Base-by-base conservation (phyloP, 2,888 invertebrate genomes). In the Drosophila emarginata region DNA sequence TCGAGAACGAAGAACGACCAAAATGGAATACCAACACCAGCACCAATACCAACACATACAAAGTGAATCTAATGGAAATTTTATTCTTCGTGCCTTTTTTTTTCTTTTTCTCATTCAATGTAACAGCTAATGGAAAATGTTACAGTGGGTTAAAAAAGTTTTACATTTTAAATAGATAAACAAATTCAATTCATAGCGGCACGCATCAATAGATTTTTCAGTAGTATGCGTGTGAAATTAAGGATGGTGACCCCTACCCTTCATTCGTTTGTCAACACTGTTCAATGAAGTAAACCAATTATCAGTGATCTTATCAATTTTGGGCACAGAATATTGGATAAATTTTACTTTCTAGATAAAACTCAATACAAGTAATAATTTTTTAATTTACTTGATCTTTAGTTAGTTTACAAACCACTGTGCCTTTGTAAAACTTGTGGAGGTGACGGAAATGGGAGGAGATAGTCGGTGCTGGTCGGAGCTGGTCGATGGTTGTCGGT, bases 1-100 rank as follows among this genome's bases (percentile, higher is more conserved):
- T 68, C 72, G 65, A 77, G 79, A 78, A 69, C 72, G 62, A 65
- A 77, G 79, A 78, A 69, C 72, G 61, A 65, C 69, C 80, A 72
- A 82, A 82, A 85, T 83, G 79, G 60, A 74, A 67, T 50, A 77
- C 52, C 58, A 64, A 60, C 62, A 69, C 28, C 45, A 45, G 15
- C 40, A 45, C 70, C 40, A 67, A 64, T 50, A 68, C 14, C 61
- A 7, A 63, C 11, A 60, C 15, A 60, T 6, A 39, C 45, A 37
- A 7, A 56, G 54, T 36, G 36, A 54, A 36, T 54, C 54, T 54
- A 54, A 54, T 54, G 54, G 54, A 36, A 36, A 21, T 45, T 45
- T 32, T 32, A 32, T 32, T 32, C 32, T 32, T 32, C 32, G 9
- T 32, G 9, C 11, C 9, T 9, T 32, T 32, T 45, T 40, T 40